A percentile compares a stretch with the other conserved stretches of the same genome.
Conservation (phyloP, 2,797 vertebrate genomes). For the Poeciliopsis paucimaculata region DNA sequence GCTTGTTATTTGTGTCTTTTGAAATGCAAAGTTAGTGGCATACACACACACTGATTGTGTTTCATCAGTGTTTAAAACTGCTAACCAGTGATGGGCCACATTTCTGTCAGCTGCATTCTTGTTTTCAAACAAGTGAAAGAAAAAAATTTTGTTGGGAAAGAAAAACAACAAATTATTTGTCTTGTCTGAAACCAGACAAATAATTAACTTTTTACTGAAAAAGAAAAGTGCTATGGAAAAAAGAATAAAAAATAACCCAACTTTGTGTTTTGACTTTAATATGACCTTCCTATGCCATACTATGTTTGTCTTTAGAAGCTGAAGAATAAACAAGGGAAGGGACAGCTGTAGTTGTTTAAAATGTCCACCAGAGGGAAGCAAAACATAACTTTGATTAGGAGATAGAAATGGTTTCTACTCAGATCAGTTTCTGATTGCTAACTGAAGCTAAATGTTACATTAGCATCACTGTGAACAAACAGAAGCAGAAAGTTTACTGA, state of each 20-base stretch:
- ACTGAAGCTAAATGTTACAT: neutral
- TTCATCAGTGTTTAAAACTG: neutral
- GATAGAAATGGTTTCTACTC: no score
- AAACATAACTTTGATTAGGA: conserved; percentile 12
- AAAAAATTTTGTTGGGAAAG: neutral
- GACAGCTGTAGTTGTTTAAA: conserved; percentile 19
- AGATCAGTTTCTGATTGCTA: neutral
- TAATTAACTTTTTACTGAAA: neutral
- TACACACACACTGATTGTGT: neutral
- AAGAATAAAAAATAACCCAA: neutral
- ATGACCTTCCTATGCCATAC: neutral
- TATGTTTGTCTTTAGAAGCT: neutral
- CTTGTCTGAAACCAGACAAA: neutral
- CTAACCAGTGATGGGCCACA: neutral
- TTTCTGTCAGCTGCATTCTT: neutral
- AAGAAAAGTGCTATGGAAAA: neutral
- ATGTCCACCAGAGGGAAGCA: conserved; percentile 65
- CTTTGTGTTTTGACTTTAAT: neutral
- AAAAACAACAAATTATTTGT: neutral
- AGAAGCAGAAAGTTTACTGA: neutral
- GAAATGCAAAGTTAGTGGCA: neutral
- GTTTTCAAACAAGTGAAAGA: neutral
- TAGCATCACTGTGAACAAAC: neutral
- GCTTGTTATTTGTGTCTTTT: neutral
- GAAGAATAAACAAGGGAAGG: neutral